Evolutionary conservation across 2,888 invertebrate species (phyloP).

Genomic region (Iphiclides podalirius): DNA sequence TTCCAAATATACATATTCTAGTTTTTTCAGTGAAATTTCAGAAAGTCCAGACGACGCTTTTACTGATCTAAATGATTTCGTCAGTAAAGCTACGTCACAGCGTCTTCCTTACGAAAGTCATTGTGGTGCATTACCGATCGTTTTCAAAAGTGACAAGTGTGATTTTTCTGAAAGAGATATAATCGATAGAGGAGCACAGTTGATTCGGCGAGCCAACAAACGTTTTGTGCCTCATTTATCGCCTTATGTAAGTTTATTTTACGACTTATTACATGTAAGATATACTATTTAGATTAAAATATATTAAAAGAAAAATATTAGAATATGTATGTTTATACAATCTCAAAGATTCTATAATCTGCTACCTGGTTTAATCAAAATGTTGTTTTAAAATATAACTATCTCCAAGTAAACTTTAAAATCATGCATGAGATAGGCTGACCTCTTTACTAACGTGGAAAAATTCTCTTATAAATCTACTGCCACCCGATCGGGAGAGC

Average conservation of each 20-base stretch:
- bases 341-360: no score
- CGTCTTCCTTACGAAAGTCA: constrained; percentile 61
- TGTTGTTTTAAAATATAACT: constrained; percentile 4
- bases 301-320: no score
- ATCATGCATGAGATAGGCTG: no score
- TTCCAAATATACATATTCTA: no score
- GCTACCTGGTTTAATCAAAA: no score
- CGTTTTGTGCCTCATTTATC: constrained; percentile 62
- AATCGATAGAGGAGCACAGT: constrained; percentile 34
- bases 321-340: no score
- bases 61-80: constrained; percentile 43
- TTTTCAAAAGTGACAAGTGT: constrained; percentile 45
- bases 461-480: no score
- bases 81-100: constrained; percentile 36
- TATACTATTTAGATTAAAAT: no score
- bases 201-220: constrained; percentile 42
- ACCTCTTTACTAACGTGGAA: no score
- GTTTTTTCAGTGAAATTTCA: constrained; percentile 47
- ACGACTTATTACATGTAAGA: no score
- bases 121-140: constrained; percentile 54
- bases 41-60: constrained; percentile 31
- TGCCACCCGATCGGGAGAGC: no score
- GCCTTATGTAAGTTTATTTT: constrained; percentile 59
- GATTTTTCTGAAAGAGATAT: constrained; percentile 27
- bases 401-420: no score